Percentiles rank a stretch among this genome's conserved stretches.
Conservation (phyloP, 2,888 invertebrate genomes). For the Ethmia dodecea region DNA sequence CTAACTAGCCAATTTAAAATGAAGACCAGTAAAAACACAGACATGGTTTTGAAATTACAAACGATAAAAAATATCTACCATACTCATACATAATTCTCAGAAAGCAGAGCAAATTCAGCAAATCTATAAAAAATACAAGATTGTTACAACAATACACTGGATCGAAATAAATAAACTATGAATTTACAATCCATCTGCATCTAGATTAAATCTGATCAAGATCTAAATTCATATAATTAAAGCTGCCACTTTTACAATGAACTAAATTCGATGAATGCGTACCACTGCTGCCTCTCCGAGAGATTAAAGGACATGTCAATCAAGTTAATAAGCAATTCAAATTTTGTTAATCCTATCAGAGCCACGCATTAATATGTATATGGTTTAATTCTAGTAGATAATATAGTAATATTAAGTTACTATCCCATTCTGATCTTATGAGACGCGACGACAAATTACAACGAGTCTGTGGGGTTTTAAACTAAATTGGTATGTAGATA, state of each 20-base stretch:
- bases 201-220: constrained; percentile 41
- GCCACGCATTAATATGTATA: constrained; percentile 10
- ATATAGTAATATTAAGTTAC: no score
- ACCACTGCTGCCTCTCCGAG: no score
- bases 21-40: no score
- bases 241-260: constrained; percentile 13
- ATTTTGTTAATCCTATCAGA: constrained; percentile 57
- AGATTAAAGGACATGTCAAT: constrained; percentile 64
- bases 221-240: constrained; percentile 33
- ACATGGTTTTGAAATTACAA: no score
- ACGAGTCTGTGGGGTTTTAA: no score
- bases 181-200: constrained; percentile 38
- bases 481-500: no score
- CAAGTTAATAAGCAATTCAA: constrained; percentile 69
- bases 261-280: constrained; percentile 49
- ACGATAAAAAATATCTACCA: no score
- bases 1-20: no score
- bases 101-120: constrained; percentile 2
- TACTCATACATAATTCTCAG: no score
- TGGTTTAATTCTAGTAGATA: constrained; percentile 1
- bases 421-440: no score
- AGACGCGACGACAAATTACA: no score
- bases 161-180: constrained; percentile 22
- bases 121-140: not conserved
- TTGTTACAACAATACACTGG: no score